phyloP scores from a whole-genome alignment of 1,140 invertebrate genomes.

The Drosophila leontia region DNA sequence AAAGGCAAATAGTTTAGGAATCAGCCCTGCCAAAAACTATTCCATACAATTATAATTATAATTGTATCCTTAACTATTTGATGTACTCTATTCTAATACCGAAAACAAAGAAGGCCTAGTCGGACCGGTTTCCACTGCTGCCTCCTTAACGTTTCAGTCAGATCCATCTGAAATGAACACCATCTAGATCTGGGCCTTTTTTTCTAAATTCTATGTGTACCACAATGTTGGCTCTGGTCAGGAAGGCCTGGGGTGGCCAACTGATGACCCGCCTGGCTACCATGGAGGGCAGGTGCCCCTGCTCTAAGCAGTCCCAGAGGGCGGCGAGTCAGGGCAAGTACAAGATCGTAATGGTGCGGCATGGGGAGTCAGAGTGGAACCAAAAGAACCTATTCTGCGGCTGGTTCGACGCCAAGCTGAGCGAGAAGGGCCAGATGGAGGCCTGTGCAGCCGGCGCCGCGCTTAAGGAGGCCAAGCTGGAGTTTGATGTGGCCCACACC shows the following conservation, averaged over 20 bases:
- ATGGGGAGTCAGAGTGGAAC: slow-evolving; percentile 98
- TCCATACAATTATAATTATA: too few species aligned
- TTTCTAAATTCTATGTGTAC: slow-evolving; percentile 19
- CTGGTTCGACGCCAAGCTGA: slow-evolving; percentile 94
- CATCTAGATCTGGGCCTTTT: not conserved
- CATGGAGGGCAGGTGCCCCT: not conserved
- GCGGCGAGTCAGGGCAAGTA: slow-evolving; percentile 87
- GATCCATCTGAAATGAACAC: slow-evolving; percentile 3
- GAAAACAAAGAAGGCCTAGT: not conserved
- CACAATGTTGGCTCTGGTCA: slow-evolving; percentile 43
- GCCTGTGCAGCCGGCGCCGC: slow-evolving; percentile 93
- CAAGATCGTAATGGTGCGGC: slow-evolving; percentile 96
- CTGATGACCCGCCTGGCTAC: not conserved
- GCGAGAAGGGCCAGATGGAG: slow-evolving; percentile 91
- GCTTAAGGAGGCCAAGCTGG: slow-evolving; percentile 91
- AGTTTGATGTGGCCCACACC: slow-evolving; percentile 96
- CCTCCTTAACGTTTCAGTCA: not conserved
- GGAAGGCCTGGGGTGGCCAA: slow-evolving; percentile 13
- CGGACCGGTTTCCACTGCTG: not conserved
- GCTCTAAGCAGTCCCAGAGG: slow-evolving; percentile 8
- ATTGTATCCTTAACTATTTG: too few species aligned
- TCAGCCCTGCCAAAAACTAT: too few species aligned
- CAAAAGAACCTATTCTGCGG: slow-evolving; percentile 97
- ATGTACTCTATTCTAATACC: not conserved
- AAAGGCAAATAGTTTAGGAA: too few species aligned